These are phyloP conservation scores for Glyphotaelius pellucidus DNA, from an alignment of 2,888 invertebrate species.

Conservation along the genomic window DNA sequence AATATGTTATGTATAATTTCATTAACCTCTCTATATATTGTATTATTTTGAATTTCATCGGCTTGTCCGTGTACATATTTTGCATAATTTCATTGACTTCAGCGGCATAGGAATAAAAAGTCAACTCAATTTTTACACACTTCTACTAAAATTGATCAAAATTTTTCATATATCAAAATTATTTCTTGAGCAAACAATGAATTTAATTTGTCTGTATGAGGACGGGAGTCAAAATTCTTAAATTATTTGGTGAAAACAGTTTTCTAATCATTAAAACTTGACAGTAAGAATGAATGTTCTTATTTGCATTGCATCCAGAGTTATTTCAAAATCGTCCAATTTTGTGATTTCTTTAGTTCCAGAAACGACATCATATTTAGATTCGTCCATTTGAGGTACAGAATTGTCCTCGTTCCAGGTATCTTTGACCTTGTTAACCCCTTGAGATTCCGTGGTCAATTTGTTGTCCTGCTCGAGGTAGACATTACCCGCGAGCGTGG, in stretches of 20 bases:
- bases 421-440: background rate
- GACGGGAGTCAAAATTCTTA: background rate
- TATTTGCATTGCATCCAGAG: slow-evolving; percentile 84
- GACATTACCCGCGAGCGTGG: slow-evolving; percentile 83
- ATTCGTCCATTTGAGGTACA: background rate
- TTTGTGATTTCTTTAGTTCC: background rate
- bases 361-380: background rate
- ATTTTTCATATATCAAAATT: no score
- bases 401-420: background rate
- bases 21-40: no score
- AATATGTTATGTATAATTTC: no score
- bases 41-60: no score
- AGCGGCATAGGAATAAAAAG: no score
- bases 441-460: slow-evolving; percentile 75
- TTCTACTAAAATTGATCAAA: no score
- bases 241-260: background rate
- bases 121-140: no score
- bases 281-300: slow-evolving; percentile 79
- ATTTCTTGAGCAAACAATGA: no score
- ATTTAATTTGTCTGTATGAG: no score
- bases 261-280: slow-evolving; percentile 30
- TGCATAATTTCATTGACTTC: no score
- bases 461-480: slow-evolving; percentile 76
- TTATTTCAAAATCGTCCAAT: slow-evolving; percentile 71
- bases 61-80: no score